Base-by-base conservation (phyloP, 64 coral and sea anemone genomes). In the Astreopora myriophthalma region DNA sequence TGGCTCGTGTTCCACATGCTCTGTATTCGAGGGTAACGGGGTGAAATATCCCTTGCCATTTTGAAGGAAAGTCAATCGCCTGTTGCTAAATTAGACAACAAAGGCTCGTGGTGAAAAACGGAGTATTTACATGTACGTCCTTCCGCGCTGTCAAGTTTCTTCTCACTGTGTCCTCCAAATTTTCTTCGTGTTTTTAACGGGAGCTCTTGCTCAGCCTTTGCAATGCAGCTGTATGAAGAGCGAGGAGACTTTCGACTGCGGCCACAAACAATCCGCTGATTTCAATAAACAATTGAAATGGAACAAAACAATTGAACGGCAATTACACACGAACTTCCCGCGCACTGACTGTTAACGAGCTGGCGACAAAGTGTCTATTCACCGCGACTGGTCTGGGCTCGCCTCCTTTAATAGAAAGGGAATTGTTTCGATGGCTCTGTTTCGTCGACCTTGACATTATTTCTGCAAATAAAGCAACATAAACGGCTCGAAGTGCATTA, bases 341-440 rank as follows among this genome's bases (percentile, higher is more conserved):
- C 55, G 51, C 30, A 80, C 10, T 55, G 12, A 44, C 16, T 58
- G 3, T 80, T 11, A 80, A 37, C 46, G 28, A 58, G 19, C 28
- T 29, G 49, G 79, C 57, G 79, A 39, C 79, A 58, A 27, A 63
- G 14, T 35, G 79, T 65, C 79, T 83, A 57, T 37, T 11, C 24
- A 19, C 22, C 20, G 57, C 57, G 38, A 83, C 79, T 13, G 20
- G 79, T 65, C 79, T 19, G 58, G 79, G 79, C 79, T 83, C 33
- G 79, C 79, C 79, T 83, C 16, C 5, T 38, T 63, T 80, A 36
- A 80, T 34, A 80, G 49, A 61, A 80, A 61, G 30, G 76, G 29
- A 38, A 83, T 64, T 83, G 52, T 63, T 64, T 79, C 34, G 30
- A 30, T 34, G 35, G 38, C 55, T 37, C 55, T 83, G 75, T 55